These are phyloP conservation scores for Leptatherina wallacei DNA, from an alignment of 2,797 vertebrate genomes.

Conservation along the genomic window DNA sequence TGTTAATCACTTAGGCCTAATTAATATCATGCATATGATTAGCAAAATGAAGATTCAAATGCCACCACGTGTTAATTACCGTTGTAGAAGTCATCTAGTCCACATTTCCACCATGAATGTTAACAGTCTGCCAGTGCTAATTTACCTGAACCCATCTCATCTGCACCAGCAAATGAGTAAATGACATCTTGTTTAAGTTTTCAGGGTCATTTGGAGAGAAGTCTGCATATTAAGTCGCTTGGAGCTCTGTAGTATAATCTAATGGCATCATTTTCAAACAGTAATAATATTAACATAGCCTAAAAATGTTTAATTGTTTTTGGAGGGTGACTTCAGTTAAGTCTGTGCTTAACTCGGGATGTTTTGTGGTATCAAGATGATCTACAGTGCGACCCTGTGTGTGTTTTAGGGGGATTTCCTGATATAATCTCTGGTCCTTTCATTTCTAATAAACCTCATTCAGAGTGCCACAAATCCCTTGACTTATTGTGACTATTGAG, in stretches of 20 bases:
- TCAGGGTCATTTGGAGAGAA: constrained; percentile 12
- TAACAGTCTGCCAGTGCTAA: constrained; percentile 68
- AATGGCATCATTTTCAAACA: background rate
- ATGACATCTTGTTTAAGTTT: constrained; percentile 10
- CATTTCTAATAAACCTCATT: constrained; percentile 60
- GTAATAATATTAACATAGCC: background rate
- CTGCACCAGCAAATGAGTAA: constrained; percentile 43
- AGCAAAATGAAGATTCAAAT: constrained; percentile 83
- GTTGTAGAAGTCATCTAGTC: constrained; percentile 60
- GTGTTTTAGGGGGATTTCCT: constrained; percentile 65
- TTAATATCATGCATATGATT: constrained; percentile 87
- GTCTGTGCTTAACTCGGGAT: constrained; percentile 36
- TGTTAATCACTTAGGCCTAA: constrained; percentile 83
- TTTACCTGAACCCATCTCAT: constrained; percentile 60
- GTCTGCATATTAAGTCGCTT: background rate
- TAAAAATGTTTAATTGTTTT: background rate
- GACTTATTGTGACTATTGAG: constrained; percentile 40
- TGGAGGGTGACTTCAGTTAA: constrained; percentile 15
- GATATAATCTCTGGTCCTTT: constrained; percentile 65
- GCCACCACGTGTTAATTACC: constrained; percentile 81
- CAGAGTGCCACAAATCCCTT: constrained; percentile 50
- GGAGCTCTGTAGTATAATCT: background rate
- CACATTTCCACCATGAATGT: constrained; percentile 63
- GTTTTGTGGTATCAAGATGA: constrained; percentile 40
- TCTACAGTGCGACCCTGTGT: constrained; percentile 28